Base-by-base conservation (phyloP, 2,797 vertebrate species). In the Hirundo rustica region DNA sequence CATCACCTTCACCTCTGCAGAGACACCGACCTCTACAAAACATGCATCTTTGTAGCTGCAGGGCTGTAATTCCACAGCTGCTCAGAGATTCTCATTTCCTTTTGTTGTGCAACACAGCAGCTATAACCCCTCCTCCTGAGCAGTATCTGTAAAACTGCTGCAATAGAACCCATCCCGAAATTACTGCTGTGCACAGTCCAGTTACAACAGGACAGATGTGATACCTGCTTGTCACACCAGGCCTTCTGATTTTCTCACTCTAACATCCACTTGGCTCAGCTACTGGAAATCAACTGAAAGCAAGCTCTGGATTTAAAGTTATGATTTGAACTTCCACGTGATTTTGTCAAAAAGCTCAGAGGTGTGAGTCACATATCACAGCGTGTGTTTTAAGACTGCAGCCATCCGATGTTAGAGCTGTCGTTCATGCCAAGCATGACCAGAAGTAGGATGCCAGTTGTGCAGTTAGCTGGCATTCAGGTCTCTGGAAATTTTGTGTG, bases 1-100 rank as follows among this genome's bases (percentile, higher is more conserved):
- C 38, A 87, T 73, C 88, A 73, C 67, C 87, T 66, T 74, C 61
- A 38, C 94, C 47, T 92, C 54, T 71, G 70, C 9, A n/a, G 81
- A 68, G 76, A 72, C 36, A 68, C 7, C 61, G 88, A 89, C 75
- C 92, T 94, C 79, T 93, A 60, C 58, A 60, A 93, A 83, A 77
- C 44, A 47, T 0, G 2, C 19, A 18, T 73, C 47, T 74, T 60
- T 54, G 34, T 77, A 84, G 83, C 84, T 92, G 75, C 40, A 64
- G 75, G 81, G 72, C 40, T 93, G 53, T 51, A 94, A 92, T 81
- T 87, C 76, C 78, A 67, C 60, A 67, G 82, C 64, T 79, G 73
- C 62, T 88, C 67, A 14, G 38, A 85, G 90, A 58, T 92, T 70
- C 51, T 16, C 15, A 3, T 93, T 89, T 85, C 62, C 48, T 79